Percentiles rank a stretch among this genome's conserved stretches.
These are phyloP conservation scores for Rhyacophila brunnea DNA, from an alignment of 1,140 invertebrate genomes.

Conservation along the genomic window DNA sequence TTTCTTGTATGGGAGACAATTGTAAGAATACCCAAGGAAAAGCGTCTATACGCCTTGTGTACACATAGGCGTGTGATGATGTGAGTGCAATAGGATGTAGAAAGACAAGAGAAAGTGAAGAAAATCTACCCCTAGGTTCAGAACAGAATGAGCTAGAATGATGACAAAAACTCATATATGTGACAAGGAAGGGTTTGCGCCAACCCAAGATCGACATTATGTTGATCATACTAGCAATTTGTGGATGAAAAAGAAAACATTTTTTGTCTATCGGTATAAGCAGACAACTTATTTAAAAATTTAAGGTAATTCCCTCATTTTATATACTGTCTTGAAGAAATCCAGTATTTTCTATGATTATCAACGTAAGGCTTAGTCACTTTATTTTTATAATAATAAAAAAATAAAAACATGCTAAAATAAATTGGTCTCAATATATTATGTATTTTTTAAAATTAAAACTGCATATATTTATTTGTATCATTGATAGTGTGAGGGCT, in stretches of 20 bases:
- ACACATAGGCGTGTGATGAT: background rate
- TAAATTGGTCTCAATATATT: too few relatives aligned
- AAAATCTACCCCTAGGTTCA: background rate
- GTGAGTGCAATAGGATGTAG: background rate
- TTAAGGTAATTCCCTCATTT: too few relatives aligned
- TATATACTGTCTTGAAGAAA: too few relatives aligned
- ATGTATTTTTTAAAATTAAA: too few relatives aligned
- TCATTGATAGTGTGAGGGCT: too few relatives aligned
- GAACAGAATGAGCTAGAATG: constrained; percentile 9
- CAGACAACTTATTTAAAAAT: too few relatives aligned
- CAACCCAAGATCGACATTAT: constrained; percentile 20
- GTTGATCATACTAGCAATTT: constrained; percentile 30
- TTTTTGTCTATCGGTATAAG: too few relatives aligned
- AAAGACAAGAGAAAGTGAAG: background rate
- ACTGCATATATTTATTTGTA: too few relatives aligned
- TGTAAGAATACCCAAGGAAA: constrained; percentile 13
- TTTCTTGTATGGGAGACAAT: constrained; percentile 7
- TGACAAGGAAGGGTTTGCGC: constrained; percentile 1
- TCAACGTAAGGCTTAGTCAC: too few relatives aligned
- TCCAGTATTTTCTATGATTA: too few relatives aligned
- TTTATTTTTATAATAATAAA: too few relatives aligned
- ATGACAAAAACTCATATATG: constrained; percentile 23
- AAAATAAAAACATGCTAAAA: too few relatives aligned
- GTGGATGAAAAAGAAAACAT: constrained; percentile 7
- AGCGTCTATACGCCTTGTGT: constrained; percentile 17